Base-by-base conservation (phyloP, 2,113 vertebrate species). In the Sebastes fasciatus region DNA sequence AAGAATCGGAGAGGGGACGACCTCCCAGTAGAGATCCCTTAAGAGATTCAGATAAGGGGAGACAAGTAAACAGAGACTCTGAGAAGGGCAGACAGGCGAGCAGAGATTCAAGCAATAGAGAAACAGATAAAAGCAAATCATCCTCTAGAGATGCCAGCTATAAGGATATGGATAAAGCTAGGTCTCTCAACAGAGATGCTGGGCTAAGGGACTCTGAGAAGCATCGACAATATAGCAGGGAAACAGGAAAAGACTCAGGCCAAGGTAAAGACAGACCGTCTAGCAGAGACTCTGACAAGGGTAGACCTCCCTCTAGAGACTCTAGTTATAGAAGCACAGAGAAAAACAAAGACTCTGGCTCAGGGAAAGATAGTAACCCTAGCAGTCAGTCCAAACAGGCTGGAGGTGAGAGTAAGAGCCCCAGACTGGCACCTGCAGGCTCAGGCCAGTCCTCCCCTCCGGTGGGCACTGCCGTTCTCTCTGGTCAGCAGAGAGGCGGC, bases 381-480 rank as follows among this genome's bases (percentile, higher is more conserved):
- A 70, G 79, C 55, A 82, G 46, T 84, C 92, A 91, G 65, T 90
- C 81, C 60, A 94, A 94, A 82, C 91, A 89, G 34, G 23, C 89
- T 34, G 93, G 84, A 79, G 87, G 80, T 68, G 94, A 94, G 8
- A 82, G 69, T 34, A 93, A 93, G 79, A 91, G 67, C 70, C 45
- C 77, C 43, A 89, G 88, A 84, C 82, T 86, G 79, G 88, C 72
- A 68, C 88, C 88, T 77, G 88, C 77, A 72, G 79, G 89, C 57
- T 83, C 86, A 48, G 91, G 91, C 73, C 93, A 94, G 84, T 91
- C 93, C 5, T 96, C 95, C 16, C 94, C 94, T 81, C 92, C 91
- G 40, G 84, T 94, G 52, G 95, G 94, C 51, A 94, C 94, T 7
- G 93, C 94, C 57, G 91, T 95, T 73, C 91, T 94, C 73, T 92